Evolutionary conservation across 2,888 invertebrate genomes (phyloP).

Genomic region (Andrena trimmerana): DNA sequence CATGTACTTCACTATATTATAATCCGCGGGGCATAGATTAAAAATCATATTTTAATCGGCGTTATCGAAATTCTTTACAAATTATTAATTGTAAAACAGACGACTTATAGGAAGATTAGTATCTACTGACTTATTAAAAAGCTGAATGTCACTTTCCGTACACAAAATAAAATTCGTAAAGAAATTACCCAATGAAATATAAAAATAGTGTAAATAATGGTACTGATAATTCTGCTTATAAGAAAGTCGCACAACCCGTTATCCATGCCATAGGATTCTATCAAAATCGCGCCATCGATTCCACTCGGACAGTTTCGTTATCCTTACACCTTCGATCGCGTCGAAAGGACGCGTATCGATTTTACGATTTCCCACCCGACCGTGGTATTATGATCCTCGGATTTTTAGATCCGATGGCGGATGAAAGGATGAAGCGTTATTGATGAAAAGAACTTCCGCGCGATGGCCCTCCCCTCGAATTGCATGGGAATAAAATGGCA

Average conservation of each 20-base stretch:
- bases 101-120: too few species aligned
- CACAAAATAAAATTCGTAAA: neutral
- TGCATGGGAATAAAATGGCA: slow-evolving; percentile 4
- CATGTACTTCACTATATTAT: neutral
- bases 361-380: slow-evolving; percentile 21
- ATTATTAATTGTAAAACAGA: too few species aligned
- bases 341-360: slow-evolving; percentile 21
- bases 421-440: slow-evolving; percentile 13
- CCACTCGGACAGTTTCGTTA: slow-evolving; percentile 1
- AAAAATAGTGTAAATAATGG: neutral
- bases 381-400: slow-evolving; percentile 38
- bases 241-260: neutral
- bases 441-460: slow-evolving; percentile 29
- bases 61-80: too few species aligned
- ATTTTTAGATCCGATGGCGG: slow-evolving; percentile 17
- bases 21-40: neutral
- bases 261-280: neutral
- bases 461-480: neutral
- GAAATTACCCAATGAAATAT: neutral
- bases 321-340: slow-evolving; percentile 7
- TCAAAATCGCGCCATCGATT: slow-evolving; percentile 12
- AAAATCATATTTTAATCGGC: too few species aligned
- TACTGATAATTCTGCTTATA: neutral
- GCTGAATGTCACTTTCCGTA: too few species aligned
- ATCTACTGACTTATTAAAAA: too few species aligned